A percentile compares a stretch with the other conserved stretches of the same genome.
Conservation (phyloP, 2,113 vertebrate species). For the Acinonyx jubatus region DNA sequence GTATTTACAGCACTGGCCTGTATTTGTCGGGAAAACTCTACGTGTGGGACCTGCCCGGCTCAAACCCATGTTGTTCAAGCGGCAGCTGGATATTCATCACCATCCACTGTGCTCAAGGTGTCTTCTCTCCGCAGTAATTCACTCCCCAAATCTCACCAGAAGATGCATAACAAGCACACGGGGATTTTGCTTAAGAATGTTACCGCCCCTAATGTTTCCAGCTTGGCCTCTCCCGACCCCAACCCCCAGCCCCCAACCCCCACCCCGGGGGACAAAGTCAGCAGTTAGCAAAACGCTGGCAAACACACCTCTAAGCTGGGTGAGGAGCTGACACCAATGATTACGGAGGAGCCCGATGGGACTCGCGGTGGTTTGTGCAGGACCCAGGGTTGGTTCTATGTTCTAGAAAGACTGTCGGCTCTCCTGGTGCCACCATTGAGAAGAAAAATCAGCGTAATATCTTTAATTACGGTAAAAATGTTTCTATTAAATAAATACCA, state of each 20-base stretch:
- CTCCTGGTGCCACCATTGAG: not conserved
- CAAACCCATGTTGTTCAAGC: not conserved
- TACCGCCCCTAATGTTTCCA: not conserved
- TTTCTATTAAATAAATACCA: not conserved
- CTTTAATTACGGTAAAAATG: slow-evolving; percentile 1
- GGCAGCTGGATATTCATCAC: not conserved
- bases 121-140: not conserved
- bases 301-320: not conserved
- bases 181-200: not conserved
- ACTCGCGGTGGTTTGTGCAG: not conserved
- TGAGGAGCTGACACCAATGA: not conserved
- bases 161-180: not conserved
- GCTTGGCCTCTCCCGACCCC: not conserved
- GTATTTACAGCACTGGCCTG: not conserved
- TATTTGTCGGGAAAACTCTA: not conserved
- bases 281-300: not conserved
- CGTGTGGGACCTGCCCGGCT: not conserved
- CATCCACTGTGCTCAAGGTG: not conserved
- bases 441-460: not conserved
- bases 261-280: rapidly evolving
- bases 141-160: not conserved
- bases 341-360: not conserved
- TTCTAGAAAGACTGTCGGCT: not conserved
- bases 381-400: not conserved
- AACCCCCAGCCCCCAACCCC: rapidly evolving